Conservation (phyloP, 2,113 vertebrate genomes). For the Nycticryphes semicollaris region DNA sequence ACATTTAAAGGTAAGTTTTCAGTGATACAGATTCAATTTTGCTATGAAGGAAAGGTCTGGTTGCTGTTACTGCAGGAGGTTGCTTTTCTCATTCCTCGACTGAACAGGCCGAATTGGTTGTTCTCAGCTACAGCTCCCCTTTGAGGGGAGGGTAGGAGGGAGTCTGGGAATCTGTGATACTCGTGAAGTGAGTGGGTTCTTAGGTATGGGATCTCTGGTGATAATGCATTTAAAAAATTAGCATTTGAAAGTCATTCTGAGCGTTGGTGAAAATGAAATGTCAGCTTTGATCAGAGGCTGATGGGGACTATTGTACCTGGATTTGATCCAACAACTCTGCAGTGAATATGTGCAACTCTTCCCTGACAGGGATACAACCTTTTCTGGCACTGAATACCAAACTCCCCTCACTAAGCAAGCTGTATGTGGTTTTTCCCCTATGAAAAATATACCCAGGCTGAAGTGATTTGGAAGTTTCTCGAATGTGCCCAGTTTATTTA, state of each 20-base stretch:
- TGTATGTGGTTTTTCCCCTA: not conserved
- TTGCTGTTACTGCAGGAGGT: not conserved
- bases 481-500: not conserved
- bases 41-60: not conserved
- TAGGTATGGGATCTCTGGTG: not conserved
- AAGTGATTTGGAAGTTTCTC: not conserved
- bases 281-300: not conserved
- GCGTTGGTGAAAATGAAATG: not conserved
- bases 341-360: not conserved
- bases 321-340: not conserved
- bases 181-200: not conserved
- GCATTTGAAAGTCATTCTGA: not conserved
- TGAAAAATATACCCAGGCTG: not conserved
- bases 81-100: not conserved
- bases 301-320: not conserved
- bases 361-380: not conserved
- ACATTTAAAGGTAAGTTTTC: slow-evolving; percentile 94
- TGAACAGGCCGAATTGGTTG: not conserved
- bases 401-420: not conserved
- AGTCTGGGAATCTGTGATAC: not conserved
- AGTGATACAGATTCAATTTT: not conserved
- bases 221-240: not conserved
- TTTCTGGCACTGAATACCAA: not conserved
- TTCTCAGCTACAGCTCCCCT: not conserved
- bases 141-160: not conserved